These are phyloP conservation scores for Carollia perspicillata DNA, from an alignment of 2,113 vertebrate species.

Conservation along the genomic window DNA sequence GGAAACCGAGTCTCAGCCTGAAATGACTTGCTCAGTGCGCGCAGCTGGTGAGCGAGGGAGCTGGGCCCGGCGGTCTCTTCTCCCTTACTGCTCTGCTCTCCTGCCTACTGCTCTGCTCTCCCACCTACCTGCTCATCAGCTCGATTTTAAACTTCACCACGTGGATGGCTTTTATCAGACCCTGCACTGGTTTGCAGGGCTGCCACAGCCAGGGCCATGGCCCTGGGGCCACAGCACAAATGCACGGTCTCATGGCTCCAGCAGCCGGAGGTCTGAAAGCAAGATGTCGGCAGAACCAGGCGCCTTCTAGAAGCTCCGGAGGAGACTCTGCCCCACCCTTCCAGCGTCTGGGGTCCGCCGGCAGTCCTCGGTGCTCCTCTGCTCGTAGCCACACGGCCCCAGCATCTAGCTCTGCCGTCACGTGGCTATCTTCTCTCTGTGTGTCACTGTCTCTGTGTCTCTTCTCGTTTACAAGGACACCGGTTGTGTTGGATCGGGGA, in stretches of 20 bases:
- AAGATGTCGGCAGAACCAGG: neutral
- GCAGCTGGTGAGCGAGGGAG: neutral
- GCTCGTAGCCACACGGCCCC: neutral
- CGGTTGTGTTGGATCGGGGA: neutral
- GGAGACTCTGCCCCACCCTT: neutral
- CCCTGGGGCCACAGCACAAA: neutral
- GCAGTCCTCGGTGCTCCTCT: no score
- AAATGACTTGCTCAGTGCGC: neutral
- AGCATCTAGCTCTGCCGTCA: accelerated
- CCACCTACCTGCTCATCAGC: neutral
- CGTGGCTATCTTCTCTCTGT: neutral
- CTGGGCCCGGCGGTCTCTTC: neutral
- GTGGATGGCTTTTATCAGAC: neutral
- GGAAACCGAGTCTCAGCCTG: neutral
- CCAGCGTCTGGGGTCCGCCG: neutral
- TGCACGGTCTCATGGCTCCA: neutral
- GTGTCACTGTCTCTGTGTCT: neutral
- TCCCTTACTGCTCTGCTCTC: no score
- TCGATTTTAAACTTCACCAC: neutral
- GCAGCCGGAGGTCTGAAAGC: neutral
- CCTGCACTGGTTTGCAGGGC: neutral
- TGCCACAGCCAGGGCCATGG: neutral
- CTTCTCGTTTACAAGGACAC: neutral
- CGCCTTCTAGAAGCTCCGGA: neutral
- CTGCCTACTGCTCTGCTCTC: neutral